Conservation (phyloP, 2,888 invertebrate genomes). For the Lordiphosa andalusiaca region DNA sequence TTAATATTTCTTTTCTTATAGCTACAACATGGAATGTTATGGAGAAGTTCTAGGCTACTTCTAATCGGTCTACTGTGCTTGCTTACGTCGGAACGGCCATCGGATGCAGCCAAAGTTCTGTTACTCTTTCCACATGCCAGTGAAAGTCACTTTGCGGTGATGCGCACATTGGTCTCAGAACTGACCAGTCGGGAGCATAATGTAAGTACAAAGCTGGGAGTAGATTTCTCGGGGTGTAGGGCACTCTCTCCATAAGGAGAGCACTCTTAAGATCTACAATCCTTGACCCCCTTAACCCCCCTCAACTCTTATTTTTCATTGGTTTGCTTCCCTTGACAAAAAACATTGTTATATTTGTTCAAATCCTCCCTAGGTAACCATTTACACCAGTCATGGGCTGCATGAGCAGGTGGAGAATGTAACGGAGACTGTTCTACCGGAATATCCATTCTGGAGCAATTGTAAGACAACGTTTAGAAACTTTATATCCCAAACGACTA, state of each 20-base stretch:
- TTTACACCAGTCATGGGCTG: constrained; percentile 74
- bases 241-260: too few relatives aligned
- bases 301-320: too few relatives aligned
- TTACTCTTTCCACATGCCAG: constrained; percentile 77
- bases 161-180: constrained; percentile 80
- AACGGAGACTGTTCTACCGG: constrained; percentile 74
- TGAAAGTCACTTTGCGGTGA: constrained; percentile 79
- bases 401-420: constrained; percentile 77
- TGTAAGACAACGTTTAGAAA: constrained; percentile 48
- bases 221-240: too few relatives aligned
- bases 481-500: too few relatives aligned
- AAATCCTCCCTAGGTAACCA: constrained; percentile 65
- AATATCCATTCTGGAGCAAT: constrained; percentile 76
- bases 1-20: neutral
- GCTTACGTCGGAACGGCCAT: too few relatives aligned
- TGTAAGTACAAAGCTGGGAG: constrained; percentile 58
- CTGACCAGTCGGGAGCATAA: constrained; percentile 81
- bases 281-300: too few relatives aligned
- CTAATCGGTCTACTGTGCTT: too few relatives aligned
- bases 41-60: too few relatives aligned
- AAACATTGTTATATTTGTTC: too few relatives aligned
- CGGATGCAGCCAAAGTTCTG: constrained; percentile 67
- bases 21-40: neutral
- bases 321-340: too few relatives aligned
- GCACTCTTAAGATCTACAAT: neutral